phyloP scores from a whole-genome alignment of 2,113 vertebrate species.

The Cebidichthys violaceus region DNA sequence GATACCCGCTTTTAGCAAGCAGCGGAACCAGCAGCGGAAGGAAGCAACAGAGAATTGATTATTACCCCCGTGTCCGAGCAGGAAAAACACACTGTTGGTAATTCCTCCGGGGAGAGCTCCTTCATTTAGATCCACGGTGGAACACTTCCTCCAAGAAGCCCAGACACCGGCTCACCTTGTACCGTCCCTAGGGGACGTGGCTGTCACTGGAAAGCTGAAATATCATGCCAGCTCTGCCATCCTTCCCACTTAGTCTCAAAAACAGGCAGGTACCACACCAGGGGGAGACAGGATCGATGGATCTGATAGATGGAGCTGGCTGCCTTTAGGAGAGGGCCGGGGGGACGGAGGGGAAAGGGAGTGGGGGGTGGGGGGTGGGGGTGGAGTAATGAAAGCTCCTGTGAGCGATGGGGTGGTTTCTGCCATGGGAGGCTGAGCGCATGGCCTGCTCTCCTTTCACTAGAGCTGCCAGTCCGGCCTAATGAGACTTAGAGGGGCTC shows the following conservation, averaged over 20 bases:
- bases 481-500: slow-evolving; percentile 60
- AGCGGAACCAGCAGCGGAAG: not conserved
- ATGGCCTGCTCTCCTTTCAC: slow-evolving; percentile 28
- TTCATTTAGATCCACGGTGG: slow-evolving; percentile 57
- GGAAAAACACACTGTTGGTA: slow-evolving; percentile 61
- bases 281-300: slow-evolving; percentile 71
- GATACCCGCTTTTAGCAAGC: not conserved
- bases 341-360: slow-evolving; percentile 5
- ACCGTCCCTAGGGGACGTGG: slow-evolving; percentile 46
- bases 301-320: slow-evolving; percentile 73
- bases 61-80: slow-evolving; percentile 48
- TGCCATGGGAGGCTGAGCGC: slow-evolving; percentile 34
- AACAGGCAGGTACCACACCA: slow-evolving; percentile 71
- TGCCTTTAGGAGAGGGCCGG: slow-evolving; percentile 41
- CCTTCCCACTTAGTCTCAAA: slow-evolving; percentile 72
- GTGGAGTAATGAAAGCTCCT: slow-evolving; percentile 65
- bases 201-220: slow-evolving; percentile 69
- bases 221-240: slow-evolving; percentile 68
- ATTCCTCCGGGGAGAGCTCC: slow-evolving; percentile 54
- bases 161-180: slow-evolving; percentile 70
- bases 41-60: slow-evolving; percentile 45
- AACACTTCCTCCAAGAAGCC: slow-evolving; percentile 35
- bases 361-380: not conserved
- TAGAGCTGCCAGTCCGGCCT: slow-evolving; percentile 57
- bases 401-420: slow-evolving; percentile 57